phyloP scores from a whole-genome alignment of 2,797 vertebrate species.

The Nothura maculosa region DNA sequence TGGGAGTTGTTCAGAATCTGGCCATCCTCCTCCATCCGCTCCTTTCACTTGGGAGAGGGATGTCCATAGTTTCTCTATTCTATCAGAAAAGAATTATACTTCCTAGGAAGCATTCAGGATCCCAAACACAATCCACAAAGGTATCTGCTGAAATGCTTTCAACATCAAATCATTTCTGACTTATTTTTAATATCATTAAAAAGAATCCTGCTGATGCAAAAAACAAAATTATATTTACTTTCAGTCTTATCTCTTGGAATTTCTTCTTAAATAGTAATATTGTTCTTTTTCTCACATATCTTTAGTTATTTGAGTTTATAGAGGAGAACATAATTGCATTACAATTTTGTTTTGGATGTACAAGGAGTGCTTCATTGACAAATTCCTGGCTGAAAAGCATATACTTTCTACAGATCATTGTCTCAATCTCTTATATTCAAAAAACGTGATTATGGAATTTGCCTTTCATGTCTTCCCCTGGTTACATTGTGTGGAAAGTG shows the following conservation, averaged over 20 bases:
- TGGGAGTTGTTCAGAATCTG: not conserved
- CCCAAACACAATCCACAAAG: not conserved
- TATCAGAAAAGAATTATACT: not conserved
- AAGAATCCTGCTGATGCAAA: too few species aligned
- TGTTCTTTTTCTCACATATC: not conserved
- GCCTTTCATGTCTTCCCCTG: not conserved
- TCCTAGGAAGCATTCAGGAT: not conserved
- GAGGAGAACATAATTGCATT: fast-evolving
- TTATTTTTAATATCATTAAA: too few species aligned
- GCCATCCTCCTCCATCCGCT: not conserved
- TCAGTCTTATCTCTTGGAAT: not conserved
- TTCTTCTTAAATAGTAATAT: not conserved
- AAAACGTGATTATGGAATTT: not conserved
- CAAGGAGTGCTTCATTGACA: fast-evolving
- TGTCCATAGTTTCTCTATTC: not conserved
- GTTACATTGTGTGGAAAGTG: not conserved
- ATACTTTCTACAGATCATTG: not conserved
- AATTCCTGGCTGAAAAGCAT: not conserved
- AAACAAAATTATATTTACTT: too few species aligned
- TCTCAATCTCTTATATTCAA: not conserved
- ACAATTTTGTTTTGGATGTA: not conserved
- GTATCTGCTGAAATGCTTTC: not conserved
- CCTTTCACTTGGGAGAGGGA: not conserved
- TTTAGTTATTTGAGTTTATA: not conserved
- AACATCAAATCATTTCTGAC: not conserved